phyloP scores from a whole-genome alignment of 1,140 invertebrate species.

The Drosophila suzukii region DNA sequence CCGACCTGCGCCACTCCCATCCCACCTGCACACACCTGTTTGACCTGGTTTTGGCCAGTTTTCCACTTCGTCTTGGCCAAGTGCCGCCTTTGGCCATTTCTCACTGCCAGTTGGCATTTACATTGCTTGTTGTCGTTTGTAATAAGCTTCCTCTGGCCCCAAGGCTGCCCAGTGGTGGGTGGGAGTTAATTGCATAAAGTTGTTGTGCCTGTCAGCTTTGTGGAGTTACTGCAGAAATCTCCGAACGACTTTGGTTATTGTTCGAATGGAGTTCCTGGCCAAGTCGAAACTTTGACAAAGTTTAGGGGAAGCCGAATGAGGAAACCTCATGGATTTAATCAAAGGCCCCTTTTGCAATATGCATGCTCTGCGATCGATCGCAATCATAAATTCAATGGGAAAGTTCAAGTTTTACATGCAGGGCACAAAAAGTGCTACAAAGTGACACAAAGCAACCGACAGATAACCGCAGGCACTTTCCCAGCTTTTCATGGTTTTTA shows the following conservation, averaged over 20 bases:
- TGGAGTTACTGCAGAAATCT: slow-evolving; percentile 13
- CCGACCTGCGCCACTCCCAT: neutral
- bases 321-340: slow-evolving; percentile 11
- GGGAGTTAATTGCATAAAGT: slow-evolving; percentile 50
- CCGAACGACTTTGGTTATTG: slow-evolving; percentile 15
- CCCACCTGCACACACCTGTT: slow-evolving; percentile 29
- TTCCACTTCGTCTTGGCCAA: slow-evolving; percentile 19
- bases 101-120: slow-evolving; percentile 53
- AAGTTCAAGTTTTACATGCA: slow-evolving; percentile 19
- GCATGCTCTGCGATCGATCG: slow-evolving; percentile 21
- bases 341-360: neutral
- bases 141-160: slow-evolving; percentile 44
- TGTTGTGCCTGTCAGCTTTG: slow-evolving; percentile 21
- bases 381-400: slow-evolving; percentile 25
- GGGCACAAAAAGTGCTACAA: slow-evolving; percentile 18
- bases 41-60: slow-evolving; percentile 40
- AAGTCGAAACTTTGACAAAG: slow-evolving; percentile 25
- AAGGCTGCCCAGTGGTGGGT: neutral
- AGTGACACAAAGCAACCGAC: slow-evolving; percentile 30
- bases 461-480: slow-evolving; percentile 51
- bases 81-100: slow-evolving; percentile 38
- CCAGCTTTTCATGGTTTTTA: slow-evolving; percentile 45
- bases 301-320: neutral
- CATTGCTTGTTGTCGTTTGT: slow-evolving; percentile 44
- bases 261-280: slow-evolving; percentile 27